A percentile compares a stretch with the other conserved stretches of the same genome.
Evolutionary conservation across 2,888 invertebrate genomes (phyloP).

Genomic region (Hirudinaria manillensis): DNA sequence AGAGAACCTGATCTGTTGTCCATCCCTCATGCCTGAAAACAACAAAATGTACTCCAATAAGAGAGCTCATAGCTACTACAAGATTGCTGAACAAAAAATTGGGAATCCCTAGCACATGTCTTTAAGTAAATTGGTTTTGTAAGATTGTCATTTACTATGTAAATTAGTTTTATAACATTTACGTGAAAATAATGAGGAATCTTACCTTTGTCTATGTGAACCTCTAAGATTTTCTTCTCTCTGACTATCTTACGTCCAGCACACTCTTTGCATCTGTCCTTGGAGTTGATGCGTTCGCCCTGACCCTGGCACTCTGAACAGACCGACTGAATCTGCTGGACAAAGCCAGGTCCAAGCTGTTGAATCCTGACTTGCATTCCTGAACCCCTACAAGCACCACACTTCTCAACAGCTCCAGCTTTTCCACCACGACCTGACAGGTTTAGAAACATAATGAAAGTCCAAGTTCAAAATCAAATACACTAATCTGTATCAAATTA

Average conservation of each 20-base stretch:
- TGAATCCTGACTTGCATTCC: slow-evolving; percentile 72
- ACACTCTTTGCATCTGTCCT: slow-evolving; percentile 83
- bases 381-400: slow-evolving; percentile 77
- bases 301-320: slow-evolving; percentile 82
- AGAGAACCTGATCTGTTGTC: slow-evolving; percentile 83
- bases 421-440: slow-evolving; percentile 73
- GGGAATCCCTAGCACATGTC: too few species aligned
- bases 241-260: slow-evolving; percentile 80
- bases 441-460: slow-evolving; percentile 20
- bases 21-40: slow-evolving; percentile 77
- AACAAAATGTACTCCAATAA: background rate
- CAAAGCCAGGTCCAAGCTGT: slow-evolving; percentile 69
- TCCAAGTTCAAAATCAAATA: background rate
- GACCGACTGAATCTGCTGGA: slow-evolving; percentile 83
- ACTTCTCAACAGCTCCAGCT: slow-evolving; percentile 81
- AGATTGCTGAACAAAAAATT: background rate
- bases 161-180: background rate
- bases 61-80: background rate
- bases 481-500: slow-evolving; percentile 31
- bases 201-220: slow-evolving; percentile 72
- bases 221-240: slow-evolving; percentile 87
- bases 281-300: slow-evolving; percentile 59
- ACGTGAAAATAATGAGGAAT: background rate
- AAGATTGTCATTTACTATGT: background rate
- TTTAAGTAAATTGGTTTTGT: background rate